phyloP scores from a whole-genome alignment of 2,888 invertebrate species.

The Eucriotettix oculatus region DNA sequence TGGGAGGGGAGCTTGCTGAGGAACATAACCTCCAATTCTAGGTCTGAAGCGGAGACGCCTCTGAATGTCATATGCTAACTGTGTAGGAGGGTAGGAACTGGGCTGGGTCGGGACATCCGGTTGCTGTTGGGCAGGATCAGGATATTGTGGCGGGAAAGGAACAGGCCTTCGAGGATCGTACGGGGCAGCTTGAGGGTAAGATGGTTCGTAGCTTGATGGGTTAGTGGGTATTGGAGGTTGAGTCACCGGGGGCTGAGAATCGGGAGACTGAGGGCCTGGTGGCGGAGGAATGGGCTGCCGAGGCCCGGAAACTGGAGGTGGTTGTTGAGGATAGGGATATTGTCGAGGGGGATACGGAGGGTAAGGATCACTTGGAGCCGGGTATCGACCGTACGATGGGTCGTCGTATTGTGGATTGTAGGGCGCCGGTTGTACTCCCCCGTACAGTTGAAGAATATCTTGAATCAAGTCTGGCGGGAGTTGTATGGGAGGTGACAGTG shows the following conservation, averaged over 20 bases:
- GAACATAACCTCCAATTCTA: background rate
- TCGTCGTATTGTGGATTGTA: background rate
- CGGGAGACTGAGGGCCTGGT: constrained; percentile 4
- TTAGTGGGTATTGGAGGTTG: background rate
- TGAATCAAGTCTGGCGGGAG: constrained; percentile 9
- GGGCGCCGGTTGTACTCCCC: background rate
- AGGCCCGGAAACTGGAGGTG: background rate
- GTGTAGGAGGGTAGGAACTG: background rate
- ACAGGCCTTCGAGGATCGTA: background rate
- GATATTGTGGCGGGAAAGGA: background rate
- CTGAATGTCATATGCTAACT: constrained; percentile 1
- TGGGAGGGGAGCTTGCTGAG: background rate
- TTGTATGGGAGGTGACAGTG: constrained; percentile 7
- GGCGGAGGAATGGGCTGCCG: background rate
- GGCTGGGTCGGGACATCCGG: background rate
- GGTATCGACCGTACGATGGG: background rate
- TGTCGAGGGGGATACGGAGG: background rate
- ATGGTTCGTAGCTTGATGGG: background rate
- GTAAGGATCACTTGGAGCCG: background rate
- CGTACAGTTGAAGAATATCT: constrained; percentile 2
- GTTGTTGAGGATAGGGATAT: background rate
- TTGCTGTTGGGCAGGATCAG: background rate
- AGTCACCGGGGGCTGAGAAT: background rate
- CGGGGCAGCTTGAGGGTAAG: constrained; percentile 1
- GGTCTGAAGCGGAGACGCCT: constrained; percentile 4